phyloP scores from a whole-genome alignment of 2,113 vertebrate species.

The Papio anubis region DNA sequence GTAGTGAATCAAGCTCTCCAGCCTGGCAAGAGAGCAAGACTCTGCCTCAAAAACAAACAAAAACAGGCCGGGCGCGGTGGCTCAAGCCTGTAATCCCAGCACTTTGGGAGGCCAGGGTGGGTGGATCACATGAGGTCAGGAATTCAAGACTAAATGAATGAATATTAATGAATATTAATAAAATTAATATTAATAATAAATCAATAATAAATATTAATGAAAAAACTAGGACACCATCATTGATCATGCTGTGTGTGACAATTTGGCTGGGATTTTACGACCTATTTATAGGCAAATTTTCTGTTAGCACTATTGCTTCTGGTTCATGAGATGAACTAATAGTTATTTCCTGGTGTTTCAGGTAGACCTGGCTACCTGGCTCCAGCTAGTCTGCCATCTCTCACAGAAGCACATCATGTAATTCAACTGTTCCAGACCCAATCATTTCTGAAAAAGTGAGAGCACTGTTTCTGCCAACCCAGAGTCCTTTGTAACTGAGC shows the following conservation, averaged over 20 bases:
- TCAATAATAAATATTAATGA: neutral
- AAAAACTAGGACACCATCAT: neutral
- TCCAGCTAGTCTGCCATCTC: neutral
- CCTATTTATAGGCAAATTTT: neutral
- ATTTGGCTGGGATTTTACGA: neutral
- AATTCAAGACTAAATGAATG: too few relatives aligned
- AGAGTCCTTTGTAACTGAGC: neutral
- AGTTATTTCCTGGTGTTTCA: neutral
- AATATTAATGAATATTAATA: neutral
- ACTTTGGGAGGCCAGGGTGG: too few relatives aligned
- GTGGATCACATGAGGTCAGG: too few relatives aligned
- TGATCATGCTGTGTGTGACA: neutral
- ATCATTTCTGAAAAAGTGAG: neutral
- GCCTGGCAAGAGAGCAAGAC: too few relatives aligned
- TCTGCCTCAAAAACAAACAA: neutral
- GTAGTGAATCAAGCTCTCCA: too few relatives aligned
- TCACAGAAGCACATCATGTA: neutral
- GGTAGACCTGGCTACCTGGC: neutral
- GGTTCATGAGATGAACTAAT: neutral
- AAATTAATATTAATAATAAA: neutral
- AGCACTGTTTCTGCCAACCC: rapidly evolving
- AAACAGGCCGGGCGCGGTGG: neutral
- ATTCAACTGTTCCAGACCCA: neutral
- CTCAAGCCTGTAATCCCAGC: too few relatives aligned
- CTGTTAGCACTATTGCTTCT: neutral